phyloP scores from a whole-genome alignment of 1,140 invertebrate species.

The Cyrtorhinus lividipennis region DNA sequence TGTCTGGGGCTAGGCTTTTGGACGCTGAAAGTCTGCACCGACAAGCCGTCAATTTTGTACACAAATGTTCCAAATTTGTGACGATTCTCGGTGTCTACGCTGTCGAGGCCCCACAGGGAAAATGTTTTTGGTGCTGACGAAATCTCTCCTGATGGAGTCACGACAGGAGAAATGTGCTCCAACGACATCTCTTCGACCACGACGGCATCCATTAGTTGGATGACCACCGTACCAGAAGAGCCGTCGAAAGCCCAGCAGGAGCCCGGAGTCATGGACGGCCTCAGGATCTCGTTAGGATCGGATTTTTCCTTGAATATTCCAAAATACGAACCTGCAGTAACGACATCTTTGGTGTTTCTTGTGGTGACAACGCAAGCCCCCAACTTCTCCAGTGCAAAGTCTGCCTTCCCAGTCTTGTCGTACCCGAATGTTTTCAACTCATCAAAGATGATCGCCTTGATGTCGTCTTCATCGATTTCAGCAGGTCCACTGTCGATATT shows the following conservation, averaged over 20 bases:
- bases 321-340: no score
- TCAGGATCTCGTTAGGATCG: no score
- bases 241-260: constrained; percentile 80
- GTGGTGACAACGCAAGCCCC: constrained; percentile 17
- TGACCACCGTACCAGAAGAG: constrained; percentile 32
- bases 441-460: neutral
- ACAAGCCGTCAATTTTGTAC: constrained; percentile 1
- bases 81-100: neutral
- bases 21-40: constrained; percentile 12
- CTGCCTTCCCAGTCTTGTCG: constrained; percentile 21
- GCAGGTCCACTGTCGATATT: no score
- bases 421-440: constrained; percentile 6
- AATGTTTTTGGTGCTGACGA: constrained; percentile 31
- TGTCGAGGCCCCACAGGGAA: constrained; percentile 24
- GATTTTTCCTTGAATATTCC: no score
- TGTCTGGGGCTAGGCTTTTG: constrained; percentile 2
- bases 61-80: constrained; percentile 14
- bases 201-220: constrained; percentile 46
- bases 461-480: no score
- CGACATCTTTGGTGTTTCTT: constrained; percentile 14
- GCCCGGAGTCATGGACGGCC: no score
- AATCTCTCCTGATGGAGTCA: constrained; percentile 42
- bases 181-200: constrained; percentile 52
- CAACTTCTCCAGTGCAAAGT: constrained; percentile 18
- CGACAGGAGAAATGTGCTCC: constrained; percentile 56